These are phyloP conservation scores for Habropoda laboriosa DNA, from an alignment of 1,140 invertebrate species.

Conservation along the genomic window DNA sequence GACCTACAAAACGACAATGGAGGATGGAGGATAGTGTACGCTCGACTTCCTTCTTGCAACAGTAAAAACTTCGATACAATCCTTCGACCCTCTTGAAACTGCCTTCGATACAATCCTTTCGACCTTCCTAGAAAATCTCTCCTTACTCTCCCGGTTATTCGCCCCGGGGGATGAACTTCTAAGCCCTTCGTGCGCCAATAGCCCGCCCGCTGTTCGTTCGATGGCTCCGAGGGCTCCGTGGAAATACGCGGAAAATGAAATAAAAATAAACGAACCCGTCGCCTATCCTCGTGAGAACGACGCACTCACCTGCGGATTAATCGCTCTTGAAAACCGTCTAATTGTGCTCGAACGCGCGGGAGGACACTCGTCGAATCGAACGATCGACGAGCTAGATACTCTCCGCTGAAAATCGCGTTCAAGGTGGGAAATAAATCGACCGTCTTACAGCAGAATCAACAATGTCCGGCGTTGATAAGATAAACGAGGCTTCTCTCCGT, in stretches of 20 bases:
- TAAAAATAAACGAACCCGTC: conserved; percentile 21
- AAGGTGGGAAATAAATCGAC: too few relatives aligned
- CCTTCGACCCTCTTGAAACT: conserved; percentile 43
- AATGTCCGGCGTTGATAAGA: too few relatives aligned
- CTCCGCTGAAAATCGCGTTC: too few relatives aligned
- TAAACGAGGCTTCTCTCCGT: too few relatives aligned
- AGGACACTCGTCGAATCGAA: not conserved
- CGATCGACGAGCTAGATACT: not conserved
- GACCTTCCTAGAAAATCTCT: conserved; percentile 38
- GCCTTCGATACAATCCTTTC: conserved; percentile 53
- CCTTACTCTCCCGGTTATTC: conserved; percentile 32
- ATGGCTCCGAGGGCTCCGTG: not conserved
- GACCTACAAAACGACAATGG: conserved; percentile 55
- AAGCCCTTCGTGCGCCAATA: not conserved
- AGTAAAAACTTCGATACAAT: conserved; percentile 69
- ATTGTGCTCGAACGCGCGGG: not conserved
- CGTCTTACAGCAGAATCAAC: too few relatives aligned
- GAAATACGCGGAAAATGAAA: conserved; percentile 17
- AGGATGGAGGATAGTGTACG: conserved; percentile 9
- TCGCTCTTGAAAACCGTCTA: not conserved
- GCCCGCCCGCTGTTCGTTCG: not conserved
- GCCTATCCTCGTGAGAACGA: not conserved
- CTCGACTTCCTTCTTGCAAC: conserved; percentile 53
- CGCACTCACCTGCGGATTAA: not conserved
- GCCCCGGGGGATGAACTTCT: conserved; percentile 35